phyloP scores from a whole-genome alignment of 2,797 vertebrate species.

The Spinus olivaceus region DNA sequence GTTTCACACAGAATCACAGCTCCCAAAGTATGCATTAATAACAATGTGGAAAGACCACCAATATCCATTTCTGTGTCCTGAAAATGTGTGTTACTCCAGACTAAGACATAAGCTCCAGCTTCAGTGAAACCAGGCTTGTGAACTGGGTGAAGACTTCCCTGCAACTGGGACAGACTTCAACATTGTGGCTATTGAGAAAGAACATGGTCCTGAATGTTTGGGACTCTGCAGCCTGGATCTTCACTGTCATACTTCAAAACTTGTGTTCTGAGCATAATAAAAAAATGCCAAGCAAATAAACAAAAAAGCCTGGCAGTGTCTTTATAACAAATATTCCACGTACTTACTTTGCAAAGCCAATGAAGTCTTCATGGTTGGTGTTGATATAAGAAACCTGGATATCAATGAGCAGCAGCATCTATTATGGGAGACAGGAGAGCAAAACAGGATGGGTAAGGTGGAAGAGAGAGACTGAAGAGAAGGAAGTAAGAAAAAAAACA shows the following conservation, averaged over 20 bases:
- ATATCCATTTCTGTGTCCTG: not conserved
- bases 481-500: not conserved
- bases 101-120: not conserved
- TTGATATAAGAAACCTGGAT: slow-evolving; percentile 95
- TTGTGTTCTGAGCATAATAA: not conserved
- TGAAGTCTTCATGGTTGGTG: slow-evolving; percentile 94
- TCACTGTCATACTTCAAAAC: not conserved
- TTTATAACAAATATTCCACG: not conserved
- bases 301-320: not conserved
- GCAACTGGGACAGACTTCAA: not conserved
- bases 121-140: not conserved
- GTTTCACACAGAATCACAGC: not conserved
- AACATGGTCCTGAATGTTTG: rapidly evolving
- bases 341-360: slow-evolving; percentile 91
- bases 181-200: not conserved
- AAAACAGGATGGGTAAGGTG: not conserved
- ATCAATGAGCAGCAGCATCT: slow-evolving; percentile 89
- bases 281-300: not conserved
- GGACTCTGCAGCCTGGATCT: not conserved
- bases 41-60: not conserved
- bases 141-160: not conserved
- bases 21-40: not conserved
- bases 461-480: not conserved
- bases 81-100: not conserved
- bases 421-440: not conserved